phyloP scores from a whole-genome alignment of 2,113 vertebrate genomes.

The Pontoporia blainvillei region DNA sequence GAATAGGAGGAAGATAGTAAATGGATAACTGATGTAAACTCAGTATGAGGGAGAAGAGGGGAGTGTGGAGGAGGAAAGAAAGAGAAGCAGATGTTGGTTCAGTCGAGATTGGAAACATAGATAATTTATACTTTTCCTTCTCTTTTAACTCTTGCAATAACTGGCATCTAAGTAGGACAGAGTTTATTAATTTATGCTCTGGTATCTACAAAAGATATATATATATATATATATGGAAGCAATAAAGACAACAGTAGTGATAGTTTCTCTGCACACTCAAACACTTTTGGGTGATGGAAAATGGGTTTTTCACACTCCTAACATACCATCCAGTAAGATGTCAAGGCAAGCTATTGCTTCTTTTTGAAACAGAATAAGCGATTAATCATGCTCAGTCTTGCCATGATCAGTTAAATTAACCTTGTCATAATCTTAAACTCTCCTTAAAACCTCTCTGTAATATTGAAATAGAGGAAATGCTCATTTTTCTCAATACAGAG shows the following conservation, averaged over 20 bases:
- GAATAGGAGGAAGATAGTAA: background rate
- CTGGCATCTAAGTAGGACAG: background rate
- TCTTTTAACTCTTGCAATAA: background rate
- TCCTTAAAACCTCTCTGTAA: background rate
- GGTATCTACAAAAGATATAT: too few species aligned
- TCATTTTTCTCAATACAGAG: background rate
- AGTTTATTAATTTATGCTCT: too few species aligned
- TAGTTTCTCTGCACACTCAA: background rate
- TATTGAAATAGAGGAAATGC: background rate
- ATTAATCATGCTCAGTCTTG: background rate
- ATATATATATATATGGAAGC: too few species aligned
- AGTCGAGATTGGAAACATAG: background rate
- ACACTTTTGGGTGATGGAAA: background rate
- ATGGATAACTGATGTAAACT: background rate
- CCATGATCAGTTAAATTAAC: background rate
- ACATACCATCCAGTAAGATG: background rate
- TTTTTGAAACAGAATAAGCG: background rate
- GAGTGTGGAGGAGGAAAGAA: background rate
- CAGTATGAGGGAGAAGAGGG: background rate
- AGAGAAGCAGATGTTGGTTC: background rate
- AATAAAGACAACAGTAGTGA: background rate
- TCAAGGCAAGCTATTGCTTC: background rate
- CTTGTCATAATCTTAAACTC: background rate
- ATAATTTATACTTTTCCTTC: background rate
- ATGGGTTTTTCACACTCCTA: background rate